A percentile compares a stretch with the other conserved stretches of the same genome.
These are phyloP conservation scores for Drosophila lowei DNA, from an alignment of 1,140 invertebrate genomes.

Conservation along the genomic window DNA sequence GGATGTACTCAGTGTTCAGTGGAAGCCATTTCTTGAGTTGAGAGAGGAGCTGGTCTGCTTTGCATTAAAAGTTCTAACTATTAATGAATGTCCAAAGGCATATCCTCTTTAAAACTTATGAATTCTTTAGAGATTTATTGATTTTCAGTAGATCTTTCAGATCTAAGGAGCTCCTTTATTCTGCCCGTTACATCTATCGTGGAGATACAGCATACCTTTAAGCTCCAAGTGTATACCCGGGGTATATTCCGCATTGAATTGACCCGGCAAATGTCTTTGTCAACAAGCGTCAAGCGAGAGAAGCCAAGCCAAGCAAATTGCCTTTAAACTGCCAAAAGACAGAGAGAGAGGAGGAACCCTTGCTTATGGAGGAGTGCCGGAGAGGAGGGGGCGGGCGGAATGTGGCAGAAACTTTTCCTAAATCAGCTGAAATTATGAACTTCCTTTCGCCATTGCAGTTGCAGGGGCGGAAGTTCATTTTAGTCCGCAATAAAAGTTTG, in stretches of 20 bases:
- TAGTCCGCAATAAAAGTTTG: slow-evolving; percentile 80
- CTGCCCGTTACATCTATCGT: no score
- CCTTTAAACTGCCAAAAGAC: slow-evolving; percentile 56
- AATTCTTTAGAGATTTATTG: neutral
- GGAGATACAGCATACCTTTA: no score
- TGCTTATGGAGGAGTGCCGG: neutral
- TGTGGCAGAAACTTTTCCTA: slow-evolving; percentile 70
- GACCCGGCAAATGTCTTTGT: slow-evolving; percentile 74
- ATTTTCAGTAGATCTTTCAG: neutral
- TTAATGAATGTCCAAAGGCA: no score
- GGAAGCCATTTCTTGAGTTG: no score
- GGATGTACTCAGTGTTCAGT: no score
- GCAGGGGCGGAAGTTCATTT: slow-evolving; percentile 79
- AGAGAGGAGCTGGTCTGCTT: no score
- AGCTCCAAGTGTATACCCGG: no score
- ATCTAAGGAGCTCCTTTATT: no score
- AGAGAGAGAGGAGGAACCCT: slow-evolving; percentile 18
- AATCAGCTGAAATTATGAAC: slow-evolving; percentile 82
- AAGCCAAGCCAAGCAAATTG: slow-evolving; percentile 66
- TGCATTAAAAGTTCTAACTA: no score
- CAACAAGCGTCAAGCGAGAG: slow-evolving; percentile 54
- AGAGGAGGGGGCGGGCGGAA: slow-evolving; percentile 14
- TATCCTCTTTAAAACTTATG: no score
- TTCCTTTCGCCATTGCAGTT: slow-evolving; percentile 60
- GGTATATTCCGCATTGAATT: slow-evolving; percentile 33